Conservation (phyloP, 2,888 invertebrate genomes). For the Flabesymbios commensalis region DNA sequence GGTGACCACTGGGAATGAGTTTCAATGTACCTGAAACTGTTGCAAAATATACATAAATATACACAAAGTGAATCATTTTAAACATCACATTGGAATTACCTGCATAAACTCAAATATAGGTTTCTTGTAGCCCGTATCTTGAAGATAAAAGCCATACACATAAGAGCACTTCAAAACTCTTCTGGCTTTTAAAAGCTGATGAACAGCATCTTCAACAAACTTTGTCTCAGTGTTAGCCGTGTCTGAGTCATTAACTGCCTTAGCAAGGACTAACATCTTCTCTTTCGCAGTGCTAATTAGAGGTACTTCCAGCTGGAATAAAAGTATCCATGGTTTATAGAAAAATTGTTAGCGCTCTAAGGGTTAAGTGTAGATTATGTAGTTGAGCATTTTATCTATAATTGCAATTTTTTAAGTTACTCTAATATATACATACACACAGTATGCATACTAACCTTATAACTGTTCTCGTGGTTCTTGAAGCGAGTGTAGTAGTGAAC, state of each 20-base stretch:
- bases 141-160: conserved; percentile 72
- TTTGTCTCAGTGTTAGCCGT: conserved; percentile 57
- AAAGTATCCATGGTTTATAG: too few relatives aligned
- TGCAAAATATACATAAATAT: too few relatives aligned
- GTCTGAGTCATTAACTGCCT: conserved; percentile 61
- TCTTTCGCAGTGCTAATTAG: conserved; percentile 67
- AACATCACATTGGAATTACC: too few relatives aligned
- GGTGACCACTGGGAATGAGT: too few relatives aligned
- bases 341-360: too few relatives aligned
- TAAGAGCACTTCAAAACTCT: conserved; percentile 71
- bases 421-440: too few relatives aligned
- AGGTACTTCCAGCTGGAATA: conserved; percentile 67
- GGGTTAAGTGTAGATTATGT: too few relatives aligned
- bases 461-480: conserved; percentile 71
- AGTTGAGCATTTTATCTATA: too few relatives aligned
- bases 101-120: conserved; percentile 74
- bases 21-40: too few relatives aligned
- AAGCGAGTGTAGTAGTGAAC: conserved; percentile 71
- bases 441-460: too few relatives aligned
- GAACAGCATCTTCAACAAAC: conserved; percentile 71
- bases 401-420: too few relatives aligned
- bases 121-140: conserved; percentile 70
- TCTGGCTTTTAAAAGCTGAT: conserved; percentile 69
- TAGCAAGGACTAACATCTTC: conserved; percentile 70
- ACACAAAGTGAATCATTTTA: too few relatives aligned